Percentiles rank a stretch among this genome's conserved stretches.
Conservation (phyloP, 2,888 invertebrate genomes). For the Perdita meconis region DNA sequence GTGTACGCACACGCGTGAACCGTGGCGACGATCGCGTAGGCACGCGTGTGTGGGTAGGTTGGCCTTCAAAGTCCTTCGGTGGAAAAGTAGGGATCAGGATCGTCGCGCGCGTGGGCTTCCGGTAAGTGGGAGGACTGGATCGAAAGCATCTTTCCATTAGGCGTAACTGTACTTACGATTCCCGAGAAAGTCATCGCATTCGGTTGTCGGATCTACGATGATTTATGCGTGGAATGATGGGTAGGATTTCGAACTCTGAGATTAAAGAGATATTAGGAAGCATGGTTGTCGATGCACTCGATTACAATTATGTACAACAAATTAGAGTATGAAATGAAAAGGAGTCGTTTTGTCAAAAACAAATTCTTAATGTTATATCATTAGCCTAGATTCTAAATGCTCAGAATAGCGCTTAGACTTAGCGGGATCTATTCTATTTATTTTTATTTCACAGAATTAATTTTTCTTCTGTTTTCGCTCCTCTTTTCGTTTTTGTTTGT, state of each 20-base stretch:
- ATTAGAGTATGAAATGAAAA: neutral
- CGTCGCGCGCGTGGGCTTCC: conserved; percentile 68
- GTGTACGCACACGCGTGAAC: neutral
- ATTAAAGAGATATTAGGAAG: neutral
- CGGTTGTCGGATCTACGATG: conserved; percentile 19
- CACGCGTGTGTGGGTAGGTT: conserved; percentile 69
- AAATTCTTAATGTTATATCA: too few species aligned
- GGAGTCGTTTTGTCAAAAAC: too few species aligned
- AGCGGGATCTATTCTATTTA: neutral
- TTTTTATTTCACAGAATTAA: conserved; percentile 38
- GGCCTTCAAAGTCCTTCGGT: conserved; percentile 78
- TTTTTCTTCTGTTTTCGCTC: conserved; percentile 64
- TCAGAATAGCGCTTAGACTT: neutral
- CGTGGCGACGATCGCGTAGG: conserved; percentile 67
- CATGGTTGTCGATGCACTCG: neutral
- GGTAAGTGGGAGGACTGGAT: conserved; percentile 74
- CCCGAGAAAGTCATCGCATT: conserved; percentile 55
- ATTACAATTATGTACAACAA: conserved; percentile 1
- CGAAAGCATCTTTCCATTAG: conserved; percentile 60
- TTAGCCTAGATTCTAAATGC: too few species aligned
- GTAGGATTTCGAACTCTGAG: neutral
- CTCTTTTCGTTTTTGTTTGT: conserved; percentile 85
- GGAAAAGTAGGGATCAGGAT: conserved; percentile 68
- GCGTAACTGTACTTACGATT: conserved; percentile 65
- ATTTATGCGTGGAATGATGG: conserved; percentile 5